Conservation (phyloP, 2,888 invertebrate species). For the Melanchra persicariae region DNA sequence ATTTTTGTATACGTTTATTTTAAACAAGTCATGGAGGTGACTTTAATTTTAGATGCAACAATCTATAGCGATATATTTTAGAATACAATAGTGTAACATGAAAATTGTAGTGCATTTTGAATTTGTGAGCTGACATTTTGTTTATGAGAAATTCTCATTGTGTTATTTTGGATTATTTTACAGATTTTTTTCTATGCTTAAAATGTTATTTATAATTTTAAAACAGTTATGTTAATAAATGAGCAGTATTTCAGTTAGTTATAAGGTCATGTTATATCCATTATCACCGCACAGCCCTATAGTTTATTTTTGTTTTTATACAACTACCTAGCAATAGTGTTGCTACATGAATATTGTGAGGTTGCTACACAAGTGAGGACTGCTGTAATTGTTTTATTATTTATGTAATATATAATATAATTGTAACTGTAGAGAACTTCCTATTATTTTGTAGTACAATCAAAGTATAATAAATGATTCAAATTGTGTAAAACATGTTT, state of each 20-base stretch:
- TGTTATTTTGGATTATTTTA: slow-evolving; percentile 70
- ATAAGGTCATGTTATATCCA: slow-evolving; percentile 72
- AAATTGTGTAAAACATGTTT: slow-evolving; percentile 78
- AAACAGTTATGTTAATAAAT: slow-evolving; percentile 80
- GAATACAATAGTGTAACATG: slow-evolving; percentile 75
- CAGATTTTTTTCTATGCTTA: slow-evolving; percentile 75
- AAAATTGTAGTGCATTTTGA: slow-evolving; percentile 77
- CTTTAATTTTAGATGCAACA: slow-evolving; percentile 86
- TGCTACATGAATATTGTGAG: slow-evolving; percentile 75
- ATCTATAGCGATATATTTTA: slow-evolving; percentile 79
- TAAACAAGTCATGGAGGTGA: slow-evolving; percentile 84
- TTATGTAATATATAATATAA: slow-evolving; percentile 88
- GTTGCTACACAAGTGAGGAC: slow-evolving; percentile 79
- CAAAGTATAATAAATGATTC: slow-evolving; percentile 89
- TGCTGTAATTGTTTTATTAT: slow-evolving; percentile 87
- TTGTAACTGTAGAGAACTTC: slow-evolving; percentile 90
- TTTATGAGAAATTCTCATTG: slow-evolving; percentile 75
- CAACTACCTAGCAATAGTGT: slow-evolving; percentile 72
- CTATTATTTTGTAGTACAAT: slow-evolving; percentile 91
- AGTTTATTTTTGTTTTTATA: slow-evolving; percentile 70
- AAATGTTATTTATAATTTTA: slow-evolving; percentile 80
- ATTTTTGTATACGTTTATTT: slow-evolving; percentile 90
- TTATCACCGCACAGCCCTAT: slow-evolving; percentile 63
- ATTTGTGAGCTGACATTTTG: slow-evolving; percentile 56
- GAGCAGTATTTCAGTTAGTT: slow-evolving; percentile 88